Evolutionary conservation across 2,797 vertebrate species (phyloP).

Genomic region (Pangasius macronema): DNA sequence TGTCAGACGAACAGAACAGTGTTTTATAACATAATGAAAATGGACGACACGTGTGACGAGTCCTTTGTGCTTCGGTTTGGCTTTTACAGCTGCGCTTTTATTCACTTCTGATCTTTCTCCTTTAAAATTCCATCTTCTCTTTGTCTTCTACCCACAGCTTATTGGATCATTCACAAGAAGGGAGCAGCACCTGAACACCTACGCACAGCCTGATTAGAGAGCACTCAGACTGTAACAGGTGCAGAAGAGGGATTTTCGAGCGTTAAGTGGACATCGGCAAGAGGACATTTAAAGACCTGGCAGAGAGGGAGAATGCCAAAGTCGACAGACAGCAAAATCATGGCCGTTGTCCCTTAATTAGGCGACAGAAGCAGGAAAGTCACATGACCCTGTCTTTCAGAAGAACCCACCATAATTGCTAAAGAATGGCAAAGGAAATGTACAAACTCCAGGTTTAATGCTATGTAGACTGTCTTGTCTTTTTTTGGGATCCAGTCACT

Average conservation of each 20-base stretch:
- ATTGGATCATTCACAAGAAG: not conserved
- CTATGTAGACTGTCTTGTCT: slow-evolving; percentile 26
- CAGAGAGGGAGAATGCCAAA: slow-evolving; percentile 25
- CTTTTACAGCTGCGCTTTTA: not conserved
- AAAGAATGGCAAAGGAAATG: not conserved
- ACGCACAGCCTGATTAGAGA: not conserved
- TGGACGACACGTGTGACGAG: not conserved
- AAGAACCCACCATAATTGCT: slow-evolving; percentile 21
- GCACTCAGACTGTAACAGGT: not conserved
- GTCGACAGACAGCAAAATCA: slow-evolving; percentile 17
- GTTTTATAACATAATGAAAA: slow-evolving; percentile 28
- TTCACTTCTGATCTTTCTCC: not conserved
- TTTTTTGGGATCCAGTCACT: slow-evolving; percentile 23
- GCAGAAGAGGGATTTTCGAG: not conserved
- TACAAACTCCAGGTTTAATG: slow-evolving; percentile 6
- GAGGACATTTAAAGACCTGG: not conserved
- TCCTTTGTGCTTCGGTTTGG: not conserved
- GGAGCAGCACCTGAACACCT: not conserved
- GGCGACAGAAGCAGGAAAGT: slow-evolving; percentile 41
- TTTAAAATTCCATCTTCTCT: not conserved
- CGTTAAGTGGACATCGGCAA: not conserved
- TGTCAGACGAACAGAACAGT: not conserved
- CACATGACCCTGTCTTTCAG: slow-evolving; percentile 28
- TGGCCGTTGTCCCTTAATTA: slow-evolving; percentile 54
- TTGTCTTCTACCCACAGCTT: slow-evolving; percentile 17